Evolutionary conservation across 2,888 invertebrate species (phyloP).

Genomic region (Rotaria magnacalcarata): DNA sequence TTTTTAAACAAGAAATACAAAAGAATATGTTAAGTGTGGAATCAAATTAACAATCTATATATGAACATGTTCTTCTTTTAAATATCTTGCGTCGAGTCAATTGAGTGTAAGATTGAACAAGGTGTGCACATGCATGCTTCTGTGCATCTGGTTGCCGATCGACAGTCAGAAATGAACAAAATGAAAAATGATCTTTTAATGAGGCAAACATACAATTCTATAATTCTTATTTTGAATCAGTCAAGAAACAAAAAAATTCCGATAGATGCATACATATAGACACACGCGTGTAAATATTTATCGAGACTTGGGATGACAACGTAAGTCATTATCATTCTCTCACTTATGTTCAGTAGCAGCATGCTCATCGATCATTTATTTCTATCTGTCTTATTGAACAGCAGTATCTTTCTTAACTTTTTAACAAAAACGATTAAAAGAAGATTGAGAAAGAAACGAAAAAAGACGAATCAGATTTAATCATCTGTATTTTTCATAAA

Average conservation of each 20-base stretch:
- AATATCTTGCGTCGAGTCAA: neutral
- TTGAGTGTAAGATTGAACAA: slow-evolving; percentile 29
- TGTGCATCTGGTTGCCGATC: slow-evolving; percentile 11
- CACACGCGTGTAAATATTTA: slow-evolving; percentile 22
- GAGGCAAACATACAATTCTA: slow-evolving; percentile 20
- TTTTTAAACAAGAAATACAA: too few species aligned
- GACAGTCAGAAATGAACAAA: neutral
- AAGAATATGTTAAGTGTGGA: neutral
- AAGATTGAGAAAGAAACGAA: neutral
- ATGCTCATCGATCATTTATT: slow-evolving; percentile 29
- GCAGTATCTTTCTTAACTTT: neutral
- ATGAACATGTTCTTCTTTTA: neutral
- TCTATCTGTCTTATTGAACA: slow-evolving; percentile 10
- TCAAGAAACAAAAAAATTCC: neutral
- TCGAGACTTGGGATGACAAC: slow-evolving; percentile 17
- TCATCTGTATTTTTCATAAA: neutral
- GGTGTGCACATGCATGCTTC: neutral
- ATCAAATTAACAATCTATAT: neutral
- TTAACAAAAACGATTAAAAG: slow-evolving; percentile 9
- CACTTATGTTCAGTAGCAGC: slow-evolving; percentile 20
- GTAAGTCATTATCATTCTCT: slow-evolving; percentile 26
- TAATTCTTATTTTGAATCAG: slow-evolving; percentile 10
- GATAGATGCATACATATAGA: neutral
- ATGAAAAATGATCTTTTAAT: slow-evolving; percentile 31
- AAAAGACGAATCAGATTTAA: neutral